Evolutionary conservation across 2,888 invertebrate species (phyloP).

Genomic region (Eupithecia vulgata): DNA sequence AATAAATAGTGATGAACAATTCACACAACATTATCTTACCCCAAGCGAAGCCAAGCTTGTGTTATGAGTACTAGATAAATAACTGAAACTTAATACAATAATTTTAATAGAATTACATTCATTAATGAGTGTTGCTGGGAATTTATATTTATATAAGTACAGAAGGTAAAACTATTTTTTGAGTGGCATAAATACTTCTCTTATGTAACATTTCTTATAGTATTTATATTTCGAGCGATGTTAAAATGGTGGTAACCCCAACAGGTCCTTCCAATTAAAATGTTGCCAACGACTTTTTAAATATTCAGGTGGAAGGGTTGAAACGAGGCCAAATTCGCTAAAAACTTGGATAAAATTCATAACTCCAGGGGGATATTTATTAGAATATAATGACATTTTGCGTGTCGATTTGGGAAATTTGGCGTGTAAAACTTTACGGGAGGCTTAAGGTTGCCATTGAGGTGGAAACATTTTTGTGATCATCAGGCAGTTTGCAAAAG

Average conservation of each 20-base stretch:
- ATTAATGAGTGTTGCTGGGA: background rate
- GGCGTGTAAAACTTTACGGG: constrained; percentile 58
- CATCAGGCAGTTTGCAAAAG: background rate
- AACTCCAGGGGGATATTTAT: constrained; percentile 74
- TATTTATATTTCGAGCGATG: background rate
- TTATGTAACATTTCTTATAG: background rate
- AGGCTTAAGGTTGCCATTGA: constrained; percentile 60
- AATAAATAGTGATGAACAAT: no score
- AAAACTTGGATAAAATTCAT: constrained; percentile 76
- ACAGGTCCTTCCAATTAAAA: constrained; percentile 82
- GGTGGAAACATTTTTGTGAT: constrained; percentile 26
- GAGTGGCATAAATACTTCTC: background rate
- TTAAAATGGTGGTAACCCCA: constrained; percentile 20
- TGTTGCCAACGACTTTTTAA: constrained; percentile 83
- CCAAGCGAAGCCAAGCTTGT: no score
- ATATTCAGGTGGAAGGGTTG: constrained; percentile 79
- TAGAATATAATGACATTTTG: constrained; percentile 80
- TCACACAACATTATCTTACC: no score
- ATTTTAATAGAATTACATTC: no score
- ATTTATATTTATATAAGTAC: no score
- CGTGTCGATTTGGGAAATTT: constrained; percentile 80
- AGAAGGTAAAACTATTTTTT: background rate
- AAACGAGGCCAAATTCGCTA: constrained; percentile 60
- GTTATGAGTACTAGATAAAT: no score
- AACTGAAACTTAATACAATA: no score